Evolutionary conservation across 2,888 invertebrate genomes (phyloP), one percentile per base, ranked within the genome.

Genomic region (Nomada goodeniana): DNA sequence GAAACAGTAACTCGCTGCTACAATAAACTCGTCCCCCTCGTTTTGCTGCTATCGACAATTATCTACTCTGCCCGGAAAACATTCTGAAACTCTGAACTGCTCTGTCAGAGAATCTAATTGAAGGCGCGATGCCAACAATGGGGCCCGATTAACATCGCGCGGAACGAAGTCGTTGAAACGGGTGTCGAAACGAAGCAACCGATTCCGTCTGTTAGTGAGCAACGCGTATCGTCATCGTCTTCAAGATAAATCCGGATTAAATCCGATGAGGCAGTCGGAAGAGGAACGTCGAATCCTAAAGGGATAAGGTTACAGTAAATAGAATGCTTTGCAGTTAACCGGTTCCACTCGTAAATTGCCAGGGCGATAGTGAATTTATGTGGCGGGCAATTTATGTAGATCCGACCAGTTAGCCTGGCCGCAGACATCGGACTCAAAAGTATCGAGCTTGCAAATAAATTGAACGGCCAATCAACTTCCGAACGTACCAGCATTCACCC

Each of bases 181-280:
- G n/a, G 18, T 15, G 69, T 44, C n/a, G 52, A 63, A 71, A 57
- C 55, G 63, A 1, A 29, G 26, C 36, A n/a, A 55, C 55, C 60
- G 47, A 60, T 60, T 52, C 9, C 9, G 26, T 29, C 23, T 52
- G 68, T 63, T 57, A 57, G 68, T 44, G 18, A 20, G 57, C 26
- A 52, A 53, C 36, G 23, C 5, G 26, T 10, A 26, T 26, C 52
- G 10, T 15, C 23, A 53, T 64, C 36, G 57, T 26, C 47, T 29
- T 29, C 60, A 59, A 59, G 63, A 73, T 80, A 80, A 81, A 81
- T 81, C 69, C 59, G 80, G 80, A 69, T 80, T 80, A 81, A 52
- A 23, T n/a, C 26, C 36, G 73, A 73, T 0, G 59, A 53, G 63
- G 64, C 63, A 11, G 44, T 50, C 53, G 70, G 18, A 18, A 55